Evolutionary conservation across 2,113 vertebrate species (phyloP).

Genomic region (Pelecanoides urinatrix): DNA sequence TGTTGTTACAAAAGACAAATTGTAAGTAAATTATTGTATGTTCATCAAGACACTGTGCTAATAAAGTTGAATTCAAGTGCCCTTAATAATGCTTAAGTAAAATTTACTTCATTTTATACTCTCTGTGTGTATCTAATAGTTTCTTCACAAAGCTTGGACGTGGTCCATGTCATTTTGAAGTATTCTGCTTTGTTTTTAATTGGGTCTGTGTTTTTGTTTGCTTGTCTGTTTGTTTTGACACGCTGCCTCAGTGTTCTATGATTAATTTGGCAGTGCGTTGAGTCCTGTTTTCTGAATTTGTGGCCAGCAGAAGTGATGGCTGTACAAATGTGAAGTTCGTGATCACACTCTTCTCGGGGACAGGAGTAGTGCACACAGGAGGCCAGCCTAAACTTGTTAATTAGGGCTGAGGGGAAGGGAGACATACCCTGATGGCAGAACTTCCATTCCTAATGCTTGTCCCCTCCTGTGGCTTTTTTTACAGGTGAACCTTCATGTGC

Average conservation of each 20-base stretch:
- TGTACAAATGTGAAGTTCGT: not conserved
- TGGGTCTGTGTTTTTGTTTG: not conserved
- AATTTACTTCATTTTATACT: not conserved
- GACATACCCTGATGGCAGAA: not conserved
- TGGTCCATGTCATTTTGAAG: not conserved
- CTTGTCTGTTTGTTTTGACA: not conserved
- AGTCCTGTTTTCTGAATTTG: not conserved
- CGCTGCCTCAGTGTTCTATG: not conserved
- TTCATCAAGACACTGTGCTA: not conserved
- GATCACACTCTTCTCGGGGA: not conserved
- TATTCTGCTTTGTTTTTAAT: not conserved
- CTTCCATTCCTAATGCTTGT: not conserved
- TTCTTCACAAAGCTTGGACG: not conserved
- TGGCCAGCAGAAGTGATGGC: not conserved
- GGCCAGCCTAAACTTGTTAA: not conserved
- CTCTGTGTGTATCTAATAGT: not conserved
- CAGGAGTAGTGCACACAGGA: fast-evolving
- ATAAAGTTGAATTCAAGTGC: not conserved
- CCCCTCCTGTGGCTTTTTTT: not conserved
- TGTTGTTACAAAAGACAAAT: not conserved
- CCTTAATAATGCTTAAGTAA: not conserved
- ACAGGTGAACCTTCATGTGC: not conserved
- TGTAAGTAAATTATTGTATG: not conserved
- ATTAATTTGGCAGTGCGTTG: not conserved
- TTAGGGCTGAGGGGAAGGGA: not conserved